Evolutionary conservation across 2,888 invertebrate genomes (phyloP), one percentile per base, ranked within the genome.

Genomic region (Bembecia ichneumoniformis): DNA sequence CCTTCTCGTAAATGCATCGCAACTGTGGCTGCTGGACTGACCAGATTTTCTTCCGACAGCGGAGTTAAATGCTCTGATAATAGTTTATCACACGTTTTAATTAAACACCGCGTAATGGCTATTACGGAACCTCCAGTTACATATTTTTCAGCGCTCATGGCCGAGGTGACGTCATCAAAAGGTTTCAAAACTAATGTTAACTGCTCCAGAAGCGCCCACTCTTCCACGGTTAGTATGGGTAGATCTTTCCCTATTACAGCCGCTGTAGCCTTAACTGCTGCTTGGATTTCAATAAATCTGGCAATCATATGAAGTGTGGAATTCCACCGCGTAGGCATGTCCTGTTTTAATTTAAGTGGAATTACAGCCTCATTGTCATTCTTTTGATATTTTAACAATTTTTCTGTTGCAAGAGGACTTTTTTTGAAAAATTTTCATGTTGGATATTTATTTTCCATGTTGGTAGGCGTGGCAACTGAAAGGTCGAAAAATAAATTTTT

Each of bases 301-400:
- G 50, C n/a, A 11, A 63, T 7, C 62, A 62, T 60, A 35, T 57
- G 44, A 35, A 54, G 60, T 7, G 52, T 55, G 0, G 58, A 60
- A 28, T 63, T 63, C 62, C 60, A 66, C 1, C 59, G 36, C 7
- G 61, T 64, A 0, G 59, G 55, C 3, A 64, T 58, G 45, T 60
- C 57, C 49, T 60, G 59, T 15, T 54, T 50, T 14, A 58, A 49
- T 2, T 55, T 47, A 48, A 55, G 56, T 11, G 57, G 57, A n/a
- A n/a, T n/a, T 20, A 43, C 46, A 20, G 46, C 14, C 1, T 46
- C 36, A 34, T 49, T 49, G 10, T 52, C 43, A 7, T 52, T 34
- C 15, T 43, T 47, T 51, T 59, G 58, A n/a, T 50, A 49, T 17
- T 55, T 55, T 11, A 53, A 34, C 3, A 57, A 35, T 47, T 50